Conservation (phyloP, 2,888 invertebrate genomes). For the Cistogaster globosa region DNA sequence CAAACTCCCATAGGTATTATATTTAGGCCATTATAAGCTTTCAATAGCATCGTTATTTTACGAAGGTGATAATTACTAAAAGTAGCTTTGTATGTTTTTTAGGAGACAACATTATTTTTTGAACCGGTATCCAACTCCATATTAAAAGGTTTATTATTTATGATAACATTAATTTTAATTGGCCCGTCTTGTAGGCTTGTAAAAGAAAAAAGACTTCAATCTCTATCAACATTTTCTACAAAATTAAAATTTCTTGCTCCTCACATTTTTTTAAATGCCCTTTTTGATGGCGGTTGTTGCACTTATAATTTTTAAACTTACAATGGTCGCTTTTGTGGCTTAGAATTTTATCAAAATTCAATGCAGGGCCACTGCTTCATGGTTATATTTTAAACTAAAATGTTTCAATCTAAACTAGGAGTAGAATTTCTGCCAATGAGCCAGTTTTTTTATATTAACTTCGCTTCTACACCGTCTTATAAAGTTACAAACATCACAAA, state of each 20-base stretch:
- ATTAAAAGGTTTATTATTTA: slow-evolving; percentile 25
- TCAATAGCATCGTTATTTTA: slow-evolving; percentile 39
- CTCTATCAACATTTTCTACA: background rate
- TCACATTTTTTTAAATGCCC: background rate
- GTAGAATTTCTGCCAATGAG: too few species aligned
- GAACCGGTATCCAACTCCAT: slow-evolving; percentile 65
- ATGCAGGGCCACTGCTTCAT: too few species aligned
- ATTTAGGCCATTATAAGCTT: slow-evolving; percentile 48
- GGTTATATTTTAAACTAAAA: too few species aligned
- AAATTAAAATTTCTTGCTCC: too few species aligned
- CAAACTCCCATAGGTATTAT: slow-evolving; percentile 50
- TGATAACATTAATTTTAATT: slow-evolving; percentile 23
- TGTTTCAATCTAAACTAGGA: too few species aligned
- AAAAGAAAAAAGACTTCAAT: too few species aligned
- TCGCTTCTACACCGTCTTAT: too few species aligned
- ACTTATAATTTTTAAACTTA: slow-evolving; percentile 2
- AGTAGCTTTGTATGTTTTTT: slow-evolving; percentile 28
- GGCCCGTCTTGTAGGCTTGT: background rate
- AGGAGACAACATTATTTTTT: slow-evolving; percentile 47
- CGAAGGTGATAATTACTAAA: background rate
- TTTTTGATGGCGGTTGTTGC: background rate
- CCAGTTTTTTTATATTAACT: too few species aligned
- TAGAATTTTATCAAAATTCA: too few species aligned
- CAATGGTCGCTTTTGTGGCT: too few species aligned
- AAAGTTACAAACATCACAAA: too few species aligned